Conservation (phyloP, 1,140 invertebrate species). For the Saxidomus purpurata region DNA sequence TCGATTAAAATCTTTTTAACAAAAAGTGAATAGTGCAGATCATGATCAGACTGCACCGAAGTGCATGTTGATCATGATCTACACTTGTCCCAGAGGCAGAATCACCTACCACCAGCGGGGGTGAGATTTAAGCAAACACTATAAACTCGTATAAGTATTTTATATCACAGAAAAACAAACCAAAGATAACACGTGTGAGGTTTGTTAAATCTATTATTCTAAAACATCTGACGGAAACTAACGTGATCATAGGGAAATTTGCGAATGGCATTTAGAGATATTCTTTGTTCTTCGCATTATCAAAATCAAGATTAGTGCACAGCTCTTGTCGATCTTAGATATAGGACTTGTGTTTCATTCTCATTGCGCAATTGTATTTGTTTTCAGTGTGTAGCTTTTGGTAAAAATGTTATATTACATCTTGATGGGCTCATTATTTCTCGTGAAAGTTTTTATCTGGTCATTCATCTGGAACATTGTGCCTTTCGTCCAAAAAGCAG, state of each 20-base stretch:
- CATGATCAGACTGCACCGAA: too few species aligned
- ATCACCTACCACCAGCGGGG: too few species aligned
- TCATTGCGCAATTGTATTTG: slow-evolving; percentile 39
- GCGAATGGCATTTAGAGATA: slow-evolving; percentile 16
- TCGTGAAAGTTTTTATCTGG: not conserved
- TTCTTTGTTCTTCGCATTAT: slow-evolving; percentile 45
- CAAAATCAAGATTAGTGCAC: slow-evolving; percentile 34
- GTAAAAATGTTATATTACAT: slow-evolving; percentile 37
- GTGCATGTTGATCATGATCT: too few species aligned
- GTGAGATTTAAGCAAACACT: too few species aligned
- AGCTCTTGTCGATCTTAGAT: slow-evolving; percentile 43
- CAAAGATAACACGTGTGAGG: not conserved
- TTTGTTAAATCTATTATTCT: slow-evolving; percentile 35
- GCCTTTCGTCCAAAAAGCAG: not conserved
- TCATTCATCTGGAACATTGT: slow-evolving; percentile 14
- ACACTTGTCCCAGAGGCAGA: too few species aligned
- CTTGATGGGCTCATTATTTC: slow-evolving; percentile 35
- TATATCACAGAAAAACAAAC: too few species aligned
- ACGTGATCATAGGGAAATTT: not conserved
- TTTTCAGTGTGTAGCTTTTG: slow-evolving; percentile 36
- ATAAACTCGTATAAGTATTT: too few species aligned
- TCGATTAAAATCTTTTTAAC: too few species aligned
- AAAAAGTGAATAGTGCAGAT: too few species aligned
- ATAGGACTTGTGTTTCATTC: not conserved
- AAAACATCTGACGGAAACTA: not conserved